These are phyloP conservation scores for Pseudomyrmex cubaensis DNA, from an alignment of 1,140 invertebrate genomes.

Conservation along the genomic window DNA sequence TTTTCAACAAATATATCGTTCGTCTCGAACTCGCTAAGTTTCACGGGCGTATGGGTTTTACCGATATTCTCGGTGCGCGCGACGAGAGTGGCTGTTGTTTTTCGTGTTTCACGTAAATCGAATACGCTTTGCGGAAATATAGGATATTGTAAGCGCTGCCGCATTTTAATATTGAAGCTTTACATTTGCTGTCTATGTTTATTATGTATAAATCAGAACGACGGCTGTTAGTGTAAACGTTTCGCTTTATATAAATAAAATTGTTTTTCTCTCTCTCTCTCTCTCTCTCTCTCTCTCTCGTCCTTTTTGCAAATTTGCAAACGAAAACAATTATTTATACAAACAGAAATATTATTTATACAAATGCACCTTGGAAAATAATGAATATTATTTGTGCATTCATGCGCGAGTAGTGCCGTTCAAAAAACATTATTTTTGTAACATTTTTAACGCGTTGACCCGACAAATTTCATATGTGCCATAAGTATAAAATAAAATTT, in stretches of 20 bases:
- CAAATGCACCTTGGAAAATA: too few relatives aligned
- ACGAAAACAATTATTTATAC: neutral
- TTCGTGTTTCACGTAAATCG: neutral
- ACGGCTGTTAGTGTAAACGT: neutral
- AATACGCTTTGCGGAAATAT: neutral
- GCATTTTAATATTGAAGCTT: conserved; percentile 26
- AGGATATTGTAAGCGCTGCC: neutral
- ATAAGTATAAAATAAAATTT: too few relatives aligned
- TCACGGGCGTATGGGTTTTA: conserved; percentile 7
- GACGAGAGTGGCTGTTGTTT: neutral
- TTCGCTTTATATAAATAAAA: neutral
- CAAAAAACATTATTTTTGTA: too few relatives aligned
- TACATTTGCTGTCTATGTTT: neutral
- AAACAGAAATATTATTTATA: too few relatives aligned
- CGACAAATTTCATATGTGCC: too few relatives aligned
- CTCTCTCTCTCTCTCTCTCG: too few relatives aligned
- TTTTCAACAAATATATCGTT: conserved; percentile 8
- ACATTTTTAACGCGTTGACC: too few relatives aligned
- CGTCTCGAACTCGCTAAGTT: neutral
- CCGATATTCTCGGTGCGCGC: neutral
- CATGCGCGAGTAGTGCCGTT: too few relatives aligned
- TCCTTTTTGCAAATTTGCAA: neutral
- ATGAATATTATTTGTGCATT: too few relatives aligned
- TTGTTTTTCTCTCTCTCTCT: too few relatives aligned
- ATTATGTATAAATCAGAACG: neutral